A percentile compares a stretch with the other conserved stretches of the same genome.
Conservation (phyloP, 2,888 invertebrate genomes). For the Tromatobia lineatoria region DNA sequence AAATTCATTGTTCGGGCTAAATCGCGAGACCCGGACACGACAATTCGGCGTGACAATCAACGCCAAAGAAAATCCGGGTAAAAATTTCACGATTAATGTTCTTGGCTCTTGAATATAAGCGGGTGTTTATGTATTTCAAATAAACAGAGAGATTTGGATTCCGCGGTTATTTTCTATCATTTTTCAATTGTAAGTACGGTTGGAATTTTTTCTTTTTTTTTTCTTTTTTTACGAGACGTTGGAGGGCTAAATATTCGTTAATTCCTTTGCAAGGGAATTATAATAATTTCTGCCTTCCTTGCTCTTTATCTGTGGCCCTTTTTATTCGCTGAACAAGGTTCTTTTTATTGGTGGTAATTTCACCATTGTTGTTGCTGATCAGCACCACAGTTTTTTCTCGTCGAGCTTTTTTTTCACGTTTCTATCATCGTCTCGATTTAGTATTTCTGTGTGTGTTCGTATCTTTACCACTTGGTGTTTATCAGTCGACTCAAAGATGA, state of each 20-base stretch:
- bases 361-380: constrained; percentile 6
- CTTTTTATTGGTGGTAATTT: background rate
- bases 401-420: constrained; percentile 8
- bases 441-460: background rate
- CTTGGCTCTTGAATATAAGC: background rate
- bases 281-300: constrained; percentile 2
- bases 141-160: constrained; percentile 7
- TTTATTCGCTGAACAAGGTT: background rate
- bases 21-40: constrained; percentile 1
- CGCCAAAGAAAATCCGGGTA: constrained; percentile 10
- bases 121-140: background rate
- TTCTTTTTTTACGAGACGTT: constrained; percentile 1
- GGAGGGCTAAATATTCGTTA: background rate
- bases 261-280: background rate
- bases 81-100: constrained; percentile 12
- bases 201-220: background rate
- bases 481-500: constrained; percentile 88
- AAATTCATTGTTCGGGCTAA: constrained; percentile 10
- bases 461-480: background rate
- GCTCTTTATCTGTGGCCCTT: background rate
- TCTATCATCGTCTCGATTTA: background rate
- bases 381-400: constrained; percentile 14
- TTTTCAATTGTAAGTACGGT: constrained; percentile 27
- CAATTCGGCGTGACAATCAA: background rate
- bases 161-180: too few relatives aligned